Evolutionary conservation across 2,113 vertebrate genomes (phyloP), one percentile per base, ranked within the genome.

Genomic region (Ictalurus punctatus): DNA sequence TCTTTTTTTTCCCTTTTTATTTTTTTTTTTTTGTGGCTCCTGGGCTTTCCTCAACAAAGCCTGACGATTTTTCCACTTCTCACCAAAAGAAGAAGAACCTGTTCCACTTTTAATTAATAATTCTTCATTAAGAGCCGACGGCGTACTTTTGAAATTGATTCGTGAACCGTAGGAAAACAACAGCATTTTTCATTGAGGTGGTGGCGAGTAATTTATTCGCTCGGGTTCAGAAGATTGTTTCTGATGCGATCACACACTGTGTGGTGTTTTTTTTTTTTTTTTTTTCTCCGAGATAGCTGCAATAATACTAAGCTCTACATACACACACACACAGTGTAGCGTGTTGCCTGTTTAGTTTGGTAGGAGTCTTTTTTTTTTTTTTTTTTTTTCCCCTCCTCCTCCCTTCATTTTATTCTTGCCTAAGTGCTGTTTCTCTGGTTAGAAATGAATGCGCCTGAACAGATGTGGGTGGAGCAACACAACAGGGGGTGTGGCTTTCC

Each of bases 61-160:
- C 94, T 91, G 90, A 48, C 92, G 90, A 94, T 96, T 95, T 95
- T 95, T 94, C 91, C 94, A 95, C 95, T 95, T 95, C 94, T 92
- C 93, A 94, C 95, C 95, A 94, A 95, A 96, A 96, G 95, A 94
- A 96, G 95, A 94, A 95, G 94, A 95, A 96, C 95, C 94, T 96
- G 95, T 95, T 96, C 95, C 95, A 96, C 94, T 95, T 96, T 95
- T 96, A 96, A 96, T 96, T 95, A 95, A 96, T 95, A 94, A 93
- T 95, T 95, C 91, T 94, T 92, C 91, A 93, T 95, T 95, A 94
- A 94, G 89, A 90, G 92, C 90, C 89, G 87, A 91, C 84, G 90
- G 91, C 92, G 92, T 93, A 95, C 92, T 95, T 48, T 96, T 94
- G 83, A 95, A 95, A 95, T 95, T 92, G 93, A 94, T 92, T 93